Base-by-base conservation (phyloP, 2,888 invertebrate species). In the Psylliodes chrysocephalus region DNA sequence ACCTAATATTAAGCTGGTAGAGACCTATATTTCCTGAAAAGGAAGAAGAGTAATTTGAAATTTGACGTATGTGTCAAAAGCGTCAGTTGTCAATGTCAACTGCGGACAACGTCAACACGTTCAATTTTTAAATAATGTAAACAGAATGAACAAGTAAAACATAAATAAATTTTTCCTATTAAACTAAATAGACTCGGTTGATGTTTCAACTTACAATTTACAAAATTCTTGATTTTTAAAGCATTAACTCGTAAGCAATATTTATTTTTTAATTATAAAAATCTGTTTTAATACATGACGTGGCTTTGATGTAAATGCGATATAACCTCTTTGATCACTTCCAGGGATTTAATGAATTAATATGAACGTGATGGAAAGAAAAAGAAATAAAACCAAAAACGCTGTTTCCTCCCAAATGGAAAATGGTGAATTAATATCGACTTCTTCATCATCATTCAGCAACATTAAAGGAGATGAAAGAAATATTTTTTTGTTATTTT, bases 401-500 rank as follows among this genome's bases (percentile, higher is more conserved):
- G 40, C 30, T 10, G 35, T 53, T 28, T 44, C 67, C 7, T 52
- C 65, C 12, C 63, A 66, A 17, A 77, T 80, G 75, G 79, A 79
- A 73, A 79, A 79, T 59, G 78, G 79, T n/a, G 77, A 77, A 15
- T 15, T 67, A 6, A n/a, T n/a, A n/a, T n/a, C n/a, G n/a, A 22
- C 60, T 1, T n/a, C 40, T 44, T 53, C 42, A 12, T 46, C 49
- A 25, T 18, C 25, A 14, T 49, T 54, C 60, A 72, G 75, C 61
- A 77, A 75, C 67, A 73, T 90, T 65, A 87, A 87, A 75, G 93
- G 93, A 10, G 94, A 95, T 82, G 87, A 88, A 75, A 80, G 86
- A 54, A 97, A 94, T 79, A 94, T 98, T 71, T 88, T 91, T 10
- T 87, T 98, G 63, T 85, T 99, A 49, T 87, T 97, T 70, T 95